Percentiles rank a stretch among this genome's conserved stretches.
Evolutionary conservation across 2,113 vertebrate genomes (phyloP).

Genomic region (Macaca nemestrina): DNA sequence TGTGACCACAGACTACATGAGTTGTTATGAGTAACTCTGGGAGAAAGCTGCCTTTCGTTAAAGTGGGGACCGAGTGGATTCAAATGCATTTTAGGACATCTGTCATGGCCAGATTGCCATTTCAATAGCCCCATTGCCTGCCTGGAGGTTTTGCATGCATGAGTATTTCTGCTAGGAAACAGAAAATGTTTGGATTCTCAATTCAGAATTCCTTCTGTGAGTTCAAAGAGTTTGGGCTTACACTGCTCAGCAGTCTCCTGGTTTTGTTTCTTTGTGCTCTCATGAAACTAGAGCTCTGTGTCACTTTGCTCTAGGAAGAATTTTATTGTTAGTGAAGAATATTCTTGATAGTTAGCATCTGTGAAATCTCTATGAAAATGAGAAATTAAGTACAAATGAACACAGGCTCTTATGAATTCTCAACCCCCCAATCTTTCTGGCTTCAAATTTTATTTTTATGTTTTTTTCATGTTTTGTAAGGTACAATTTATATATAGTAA

Average conservation of each 20-base stretch:
- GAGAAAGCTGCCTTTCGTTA: slow-evolving; percentile 62
- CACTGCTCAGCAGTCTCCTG: slow-evolving; percentile 54
- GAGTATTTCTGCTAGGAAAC: slow-evolving; percentile 69
- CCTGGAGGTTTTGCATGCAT: slow-evolving; percentile 56
- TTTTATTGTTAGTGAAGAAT: slow-evolving; percentile 61
- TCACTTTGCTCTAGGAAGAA: slow-evolving; percentile 60
- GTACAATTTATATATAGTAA: not conserved
- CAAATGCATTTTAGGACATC: slow-evolving; percentile 50
- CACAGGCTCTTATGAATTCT: not conserved
- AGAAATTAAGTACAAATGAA: slow-evolving; percentile 34
- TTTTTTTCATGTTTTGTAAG: not conserved
- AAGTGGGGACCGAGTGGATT: slow-evolving; percentile 58
- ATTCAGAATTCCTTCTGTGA: slow-evolving; percentile 61
- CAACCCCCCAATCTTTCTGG: not conserved
- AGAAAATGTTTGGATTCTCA: slow-evolving; percentile 74
- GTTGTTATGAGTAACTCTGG: slow-evolving; percentile 72
- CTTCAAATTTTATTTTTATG: not conserved
- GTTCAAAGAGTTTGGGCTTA: slow-evolving; percentile 66
- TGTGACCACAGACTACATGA: slow-evolving; percentile 44
- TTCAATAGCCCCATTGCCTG: slow-evolving; percentile 45
- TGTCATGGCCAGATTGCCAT: slow-evolving; percentile 25
- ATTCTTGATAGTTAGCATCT: slow-evolving; percentile 52
- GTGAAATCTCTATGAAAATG: slow-evolving; percentile 57
- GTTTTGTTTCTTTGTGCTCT: slow-evolving; percentile 56
- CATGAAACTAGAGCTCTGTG: slow-evolving; percentile 36